phyloP scores from a whole-genome alignment of 2,113 vertebrate genomes.

The Myanophis thanlyinensis region DNA sequence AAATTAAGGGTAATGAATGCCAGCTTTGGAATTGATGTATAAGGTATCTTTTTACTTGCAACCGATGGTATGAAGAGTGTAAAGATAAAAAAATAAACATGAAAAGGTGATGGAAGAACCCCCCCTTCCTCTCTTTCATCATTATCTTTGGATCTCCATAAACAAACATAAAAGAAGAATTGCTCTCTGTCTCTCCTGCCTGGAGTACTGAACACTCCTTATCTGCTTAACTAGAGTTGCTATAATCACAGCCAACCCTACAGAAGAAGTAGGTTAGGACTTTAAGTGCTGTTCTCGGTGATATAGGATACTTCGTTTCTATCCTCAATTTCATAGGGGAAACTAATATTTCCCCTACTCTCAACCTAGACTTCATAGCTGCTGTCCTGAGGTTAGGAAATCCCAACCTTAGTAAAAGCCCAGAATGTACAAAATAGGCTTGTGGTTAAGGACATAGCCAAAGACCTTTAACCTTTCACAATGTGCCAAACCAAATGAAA shows the following conservation, averaged over 20 bases:
- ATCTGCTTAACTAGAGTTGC: neutral
- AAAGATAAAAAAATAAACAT: neutral
- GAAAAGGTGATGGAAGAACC: neutral
- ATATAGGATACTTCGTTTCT: neutral
- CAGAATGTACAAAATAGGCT: neutral
- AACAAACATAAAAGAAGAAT: neutral
- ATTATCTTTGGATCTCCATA: neutral
- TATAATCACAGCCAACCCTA: neutral
- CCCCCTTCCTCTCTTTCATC: neutral
- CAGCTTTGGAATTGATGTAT: neutral
- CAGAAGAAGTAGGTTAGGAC: neutral
- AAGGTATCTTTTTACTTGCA: neutral
- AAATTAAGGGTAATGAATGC: neutral
- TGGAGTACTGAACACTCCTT: neutral
- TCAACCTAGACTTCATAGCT: neutral
- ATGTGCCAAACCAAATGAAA: neutral
- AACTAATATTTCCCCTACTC: neutral
- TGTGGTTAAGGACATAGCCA: neutral
- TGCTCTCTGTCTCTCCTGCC: neutral
- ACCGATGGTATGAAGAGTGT: neutral
- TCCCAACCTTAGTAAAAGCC: neutral
- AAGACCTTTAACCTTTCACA: neutral
- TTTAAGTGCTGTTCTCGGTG: neutral
- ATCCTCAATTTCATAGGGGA: neutral
- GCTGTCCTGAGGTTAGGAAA: neutral